These are phyloP conservation scores for Caenorhabditis sp. DNA, from an alignment of 2,888 invertebrate species.

Conservation along the genomic window DNA sequence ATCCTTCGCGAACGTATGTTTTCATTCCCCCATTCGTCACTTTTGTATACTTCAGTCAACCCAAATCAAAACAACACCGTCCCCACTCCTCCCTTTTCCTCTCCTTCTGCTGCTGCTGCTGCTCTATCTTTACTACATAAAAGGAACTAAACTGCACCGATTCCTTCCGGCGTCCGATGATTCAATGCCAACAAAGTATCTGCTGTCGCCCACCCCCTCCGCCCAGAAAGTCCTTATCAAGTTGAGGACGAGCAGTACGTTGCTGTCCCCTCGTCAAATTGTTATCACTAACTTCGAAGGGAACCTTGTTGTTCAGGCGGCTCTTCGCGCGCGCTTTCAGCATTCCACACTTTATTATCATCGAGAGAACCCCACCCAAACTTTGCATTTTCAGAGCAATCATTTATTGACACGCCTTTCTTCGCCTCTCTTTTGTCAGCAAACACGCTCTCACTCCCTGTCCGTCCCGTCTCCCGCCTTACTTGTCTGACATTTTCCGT, in stretches of 20 bases:
- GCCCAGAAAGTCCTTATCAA: conserved; percentile 18
- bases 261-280: neutral
- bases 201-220: no score
- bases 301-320: conserved; percentile 12
- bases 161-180: no score
- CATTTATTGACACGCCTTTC: conserved; percentile 54
- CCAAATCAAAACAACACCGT: no score
- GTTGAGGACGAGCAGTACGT: conserved; percentile 12
- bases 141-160: no score
- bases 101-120: no score
- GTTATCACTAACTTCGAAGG: neutral
- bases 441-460: conserved; percentile 32
- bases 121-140: no score
- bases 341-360: conserved; percentile 46
- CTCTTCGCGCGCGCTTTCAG: neutral
- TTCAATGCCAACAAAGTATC: no score
- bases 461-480: neutral
- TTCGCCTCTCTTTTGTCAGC: conserved; percentile 28
- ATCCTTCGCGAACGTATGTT: no score
- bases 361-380: conserved; percentile 38
- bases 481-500: neutral
- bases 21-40: no score
- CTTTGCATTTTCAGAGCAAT: conserved; percentile 51
- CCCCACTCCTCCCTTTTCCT: neutral
- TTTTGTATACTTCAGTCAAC: no score